Base-by-base conservation (phyloP, 35 echinoderm and acorn worm genomes). In the Diadema setosum region DNA sequence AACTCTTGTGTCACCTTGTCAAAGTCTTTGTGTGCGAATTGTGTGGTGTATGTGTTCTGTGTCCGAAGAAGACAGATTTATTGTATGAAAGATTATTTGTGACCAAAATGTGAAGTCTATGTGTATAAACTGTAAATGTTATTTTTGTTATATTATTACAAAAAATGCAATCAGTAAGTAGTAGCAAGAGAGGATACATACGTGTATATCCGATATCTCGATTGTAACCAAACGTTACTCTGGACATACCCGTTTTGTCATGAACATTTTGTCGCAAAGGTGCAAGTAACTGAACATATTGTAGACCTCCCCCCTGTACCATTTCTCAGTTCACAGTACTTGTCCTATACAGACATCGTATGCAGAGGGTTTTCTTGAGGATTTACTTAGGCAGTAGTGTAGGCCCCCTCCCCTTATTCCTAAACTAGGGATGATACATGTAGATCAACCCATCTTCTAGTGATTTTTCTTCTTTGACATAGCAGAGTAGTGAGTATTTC, bases 111-210 rank as follows among this genome's bases (percentile, higher is more conserved):
- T 78, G 73, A 44, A 42, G 73, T 78, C 36, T 78, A 78, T 44
- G 12, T 78, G 37, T 41, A 36, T 78, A 41, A 75, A 78, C 73
- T 78, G 73, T 78, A 78, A 78, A 78, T 78, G 73, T 78, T 78
- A 78, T 78, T 78, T 78, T 78, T 78, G 73, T 78, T 78, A 78
- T 78, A 78, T 78, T 76, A 76, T 76, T 67, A 67, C 63, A 67
- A 41, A 78, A 78, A 78, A 78, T 78, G 73, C 73, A 78, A 78
- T 78, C 73, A 78, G 73, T 78, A 78, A n/a, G 73, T 42, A 78
- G 73, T 78, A 43, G 37, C 2, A 67, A 67, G 63, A 67, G n/a
- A n/a, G n/a, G n/a, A n/a, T n/a, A n/a, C n/a, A n/a, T n/a, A n/a
- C n/a, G n/a, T n/a, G n/a, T n/a, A n/a, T n/a, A n/a, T n/a, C n/a